Percentiles rank a stretch among this genome's conserved stretches.
These are phyloP conservation scores for Tinea semifulvella DNA, from an alignment of 2,888 invertebrate species.

Conservation along the genomic window DNA sequence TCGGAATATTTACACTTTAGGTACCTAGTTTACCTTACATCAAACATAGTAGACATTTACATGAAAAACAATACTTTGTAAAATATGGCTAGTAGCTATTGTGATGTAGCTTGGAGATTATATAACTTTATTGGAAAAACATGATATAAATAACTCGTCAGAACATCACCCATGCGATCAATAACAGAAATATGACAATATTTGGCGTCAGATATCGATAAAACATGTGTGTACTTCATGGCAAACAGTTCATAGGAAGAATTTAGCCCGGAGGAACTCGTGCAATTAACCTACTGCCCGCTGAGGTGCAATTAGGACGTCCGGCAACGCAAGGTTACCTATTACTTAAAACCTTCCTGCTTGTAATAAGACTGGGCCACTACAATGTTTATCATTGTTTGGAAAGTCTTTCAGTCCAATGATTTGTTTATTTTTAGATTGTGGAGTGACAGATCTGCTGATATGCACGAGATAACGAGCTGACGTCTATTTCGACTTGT, in stretches of 20 bases:
- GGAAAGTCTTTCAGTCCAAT: slow-evolving; percentile 7
- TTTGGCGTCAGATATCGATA: slow-evolving; percentile 2
- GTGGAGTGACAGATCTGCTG: slow-evolving; percentile 9
- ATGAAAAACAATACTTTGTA: too few relatives aligned
- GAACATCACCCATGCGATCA: not conserved
- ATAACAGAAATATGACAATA: slow-evolving; percentile 3
- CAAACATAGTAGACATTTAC: too few relatives aligned
- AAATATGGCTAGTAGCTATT: too few relatives aligned
- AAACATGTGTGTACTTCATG: slow-evolving; percentile 3
- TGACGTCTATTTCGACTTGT: slow-evolving; percentile 11
- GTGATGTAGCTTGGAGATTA: too few relatives aligned
- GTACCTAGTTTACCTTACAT: too few relatives aligned
- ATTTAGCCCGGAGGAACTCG: slow-evolving; percentile 46
- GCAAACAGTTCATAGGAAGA: slow-evolving; percentile 32
- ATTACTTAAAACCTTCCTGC: slow-evolving; percentile 1
- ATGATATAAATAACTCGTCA: slow-evolving; percentile 3
- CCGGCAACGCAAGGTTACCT: slow-evolving; percentile 10
- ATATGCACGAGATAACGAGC: slow-evolving; percentile 9
- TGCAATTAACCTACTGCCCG: slow-evolving; percentile 37
- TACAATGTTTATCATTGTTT: not conserved
- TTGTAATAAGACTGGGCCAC: not conserved
- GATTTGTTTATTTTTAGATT: slow-evolving; percentile 12
- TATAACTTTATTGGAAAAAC: slow-evolving; percentile 1
- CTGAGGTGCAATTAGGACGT: slow-evolving; percentile 10
- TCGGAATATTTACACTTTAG: too few relatives aligned